Percentiles rank a stretch among this genome's conserved stretches.
Evolutionary conservation across 2,797 vertebrate genomes (phyloP).

Genomic region (Ctenopoma multispine): DNA sequence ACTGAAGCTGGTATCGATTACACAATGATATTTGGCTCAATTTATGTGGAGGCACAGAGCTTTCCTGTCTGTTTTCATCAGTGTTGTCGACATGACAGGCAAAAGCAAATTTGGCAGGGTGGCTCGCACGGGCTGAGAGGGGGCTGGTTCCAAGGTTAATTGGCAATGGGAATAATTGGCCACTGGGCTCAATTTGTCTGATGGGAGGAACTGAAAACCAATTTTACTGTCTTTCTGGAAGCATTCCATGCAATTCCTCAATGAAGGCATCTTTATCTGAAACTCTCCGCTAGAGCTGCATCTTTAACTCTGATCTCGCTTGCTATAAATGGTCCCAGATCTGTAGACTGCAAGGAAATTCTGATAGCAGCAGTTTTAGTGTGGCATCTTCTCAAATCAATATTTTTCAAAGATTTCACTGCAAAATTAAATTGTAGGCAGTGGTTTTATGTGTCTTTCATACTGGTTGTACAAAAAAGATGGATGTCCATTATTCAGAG

Average conservation of each 20-base stretch:
- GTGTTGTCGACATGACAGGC: conserved; percentile 68
- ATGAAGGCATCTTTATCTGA: conserved; percentile 68
- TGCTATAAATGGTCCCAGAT: not conserved
- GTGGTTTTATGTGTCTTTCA: not conserved
- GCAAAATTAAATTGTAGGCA: not conserved
- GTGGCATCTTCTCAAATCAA: conserved; percentile 24
- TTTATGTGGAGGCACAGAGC: conserved; percentile 45
- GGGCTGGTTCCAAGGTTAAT: conserved; percentile 82
- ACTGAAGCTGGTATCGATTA: conserved; percentile 34
- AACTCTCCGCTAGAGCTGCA: conserved; percentile 44
- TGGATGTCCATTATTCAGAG: not conserved
- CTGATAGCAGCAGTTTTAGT: conserved; percentile 23
- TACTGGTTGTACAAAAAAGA: not conserved
- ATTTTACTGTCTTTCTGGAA: conserved; percentile 76
- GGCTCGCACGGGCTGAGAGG: conserved; percentile 61
- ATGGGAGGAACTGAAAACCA: conserved; percentile 81
- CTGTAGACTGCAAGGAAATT: conserved; percentile 26
- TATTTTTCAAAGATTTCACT: conserved; percentile 10
- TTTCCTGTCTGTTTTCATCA: conserved; percentile 82
- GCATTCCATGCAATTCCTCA: conserved; percentile 67
- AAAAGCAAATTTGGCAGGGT: conserved; percentile 80
- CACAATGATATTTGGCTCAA: conserved; percentile 59
- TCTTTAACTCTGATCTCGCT: conserved; percentile 44
- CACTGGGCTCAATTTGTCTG: conserved; percentile 83
- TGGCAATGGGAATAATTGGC: conserved; percentile 85